These are phyloP conservation scores for Serilophus lunatus DNA, from an alignment of 2,113 vertebrate species.

Conservation along the genomic window DNA sequence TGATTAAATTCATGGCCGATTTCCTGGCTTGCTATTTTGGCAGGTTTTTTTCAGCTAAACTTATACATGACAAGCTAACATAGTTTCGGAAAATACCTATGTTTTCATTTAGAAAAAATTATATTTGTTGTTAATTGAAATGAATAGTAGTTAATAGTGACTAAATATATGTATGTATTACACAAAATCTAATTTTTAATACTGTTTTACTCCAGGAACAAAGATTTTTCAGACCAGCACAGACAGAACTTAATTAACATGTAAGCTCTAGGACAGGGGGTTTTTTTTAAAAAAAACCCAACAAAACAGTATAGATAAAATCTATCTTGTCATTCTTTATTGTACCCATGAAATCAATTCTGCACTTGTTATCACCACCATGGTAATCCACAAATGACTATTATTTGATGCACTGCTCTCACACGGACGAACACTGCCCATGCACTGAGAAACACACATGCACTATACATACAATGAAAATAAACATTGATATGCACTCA, in stretches of 20 bases:
- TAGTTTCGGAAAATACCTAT: neutral
- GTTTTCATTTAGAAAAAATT: neutral
- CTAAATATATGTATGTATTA: neutral
- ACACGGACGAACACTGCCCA: fast-evolving
- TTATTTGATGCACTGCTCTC: neutral
- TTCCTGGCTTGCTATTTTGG: neutral
- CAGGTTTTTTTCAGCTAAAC: neutral
- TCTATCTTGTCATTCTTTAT: neutral
- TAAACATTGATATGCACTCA: neutral
- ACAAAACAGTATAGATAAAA: neutral
- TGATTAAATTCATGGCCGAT: neutral
- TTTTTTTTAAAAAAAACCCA: neutral
- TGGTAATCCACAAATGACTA: neutral
- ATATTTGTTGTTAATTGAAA: neutral
- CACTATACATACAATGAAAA: neutral
- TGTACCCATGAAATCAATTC: neutral
- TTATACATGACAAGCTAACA: neutral
- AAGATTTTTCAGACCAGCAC: neutral
- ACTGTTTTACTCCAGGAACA: neutral
- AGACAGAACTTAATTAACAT: neutral
- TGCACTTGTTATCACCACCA: neutral
- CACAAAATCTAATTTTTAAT: neutral
- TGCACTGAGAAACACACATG: neutral
- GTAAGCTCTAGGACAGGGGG: neutral
- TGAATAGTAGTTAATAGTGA: neutral